phyloP scores from a whole-genome alignment of 1,140 invertebrate species.

The Acarapis woodi region DNA sequence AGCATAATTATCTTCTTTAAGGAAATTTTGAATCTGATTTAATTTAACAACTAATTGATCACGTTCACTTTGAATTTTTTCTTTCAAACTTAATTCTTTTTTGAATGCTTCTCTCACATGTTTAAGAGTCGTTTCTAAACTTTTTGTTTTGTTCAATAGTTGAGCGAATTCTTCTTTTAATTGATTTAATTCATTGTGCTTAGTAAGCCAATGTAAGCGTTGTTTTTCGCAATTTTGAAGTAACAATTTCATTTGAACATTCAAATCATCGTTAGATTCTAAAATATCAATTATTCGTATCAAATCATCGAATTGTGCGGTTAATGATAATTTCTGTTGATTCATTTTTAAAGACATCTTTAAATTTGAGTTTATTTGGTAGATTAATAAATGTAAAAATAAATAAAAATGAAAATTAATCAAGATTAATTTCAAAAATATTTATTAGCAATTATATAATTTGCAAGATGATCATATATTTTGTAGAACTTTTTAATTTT shows the following conservation, averaged over 20 bases:
- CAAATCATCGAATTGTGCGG: background rate
- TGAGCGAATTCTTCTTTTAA: background rate
- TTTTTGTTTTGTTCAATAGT: background rate
- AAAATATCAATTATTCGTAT: background rate
- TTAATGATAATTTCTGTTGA: background rate
- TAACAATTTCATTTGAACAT: background rate
- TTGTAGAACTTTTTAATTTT: too few species aligned
- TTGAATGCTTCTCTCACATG: background rate
- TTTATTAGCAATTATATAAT: too few species aligned
- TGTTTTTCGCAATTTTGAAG: background rate
- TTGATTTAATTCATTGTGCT: background rate
- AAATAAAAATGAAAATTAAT: too few species aligned
- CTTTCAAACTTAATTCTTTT: background rate
- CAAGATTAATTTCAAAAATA: too few species aligned
- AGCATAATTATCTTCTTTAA: background rate
- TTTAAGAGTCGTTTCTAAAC: background rate
- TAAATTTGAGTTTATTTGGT: too few species aligned
- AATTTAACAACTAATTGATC: background rate
- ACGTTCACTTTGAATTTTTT: background rate
- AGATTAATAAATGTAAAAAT: too few species aligned
- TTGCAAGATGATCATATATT: too few species aligned
- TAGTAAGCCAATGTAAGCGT: too few species aligned
- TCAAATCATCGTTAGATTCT: background rate
- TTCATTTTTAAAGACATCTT: too few species aligned
- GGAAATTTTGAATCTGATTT: background rate